Percentiles rank a stretch among this genome's conserved stretches.
Evolutionary conservation across 2,888 invertebrate genomes (phyloP).

Genomic region (Tenodera sinensis): DNA sequence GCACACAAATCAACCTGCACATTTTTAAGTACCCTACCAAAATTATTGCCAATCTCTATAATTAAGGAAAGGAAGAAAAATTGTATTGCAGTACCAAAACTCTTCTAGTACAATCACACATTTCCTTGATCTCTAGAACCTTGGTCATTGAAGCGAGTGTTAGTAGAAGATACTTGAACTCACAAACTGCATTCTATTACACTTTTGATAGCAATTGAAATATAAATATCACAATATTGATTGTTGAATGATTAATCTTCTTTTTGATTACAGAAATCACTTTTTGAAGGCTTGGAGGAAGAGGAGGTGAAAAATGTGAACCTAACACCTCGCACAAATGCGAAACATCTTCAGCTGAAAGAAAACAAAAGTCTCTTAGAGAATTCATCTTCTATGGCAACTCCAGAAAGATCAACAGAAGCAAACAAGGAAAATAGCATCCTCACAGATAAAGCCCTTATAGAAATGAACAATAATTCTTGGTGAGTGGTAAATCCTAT

Average conservation of each 20-base stretch:
- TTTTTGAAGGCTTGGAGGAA: slow-evolving; percentile 86
- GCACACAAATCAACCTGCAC: too few species aligned
- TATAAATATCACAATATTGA: too few species aligned
- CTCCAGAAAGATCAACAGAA: slow-evolving; percentile 29
- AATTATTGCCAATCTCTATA: too few species aligned
- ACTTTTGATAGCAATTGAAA: too few species aligned
- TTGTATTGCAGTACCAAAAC: too few species aligned
- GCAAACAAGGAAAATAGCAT: slow-evolving; percentile 40
- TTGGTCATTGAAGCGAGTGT: too few species aligned
- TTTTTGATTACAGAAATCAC: slow-evolving; percentile 54
- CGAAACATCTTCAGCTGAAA: slow-evolving; percentile 67
- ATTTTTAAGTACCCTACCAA: too few species aligned
- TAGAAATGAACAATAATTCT: not conserved
- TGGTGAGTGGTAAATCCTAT: not conserved
- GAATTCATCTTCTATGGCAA: not conserved
- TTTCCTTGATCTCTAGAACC: too few species aligned
- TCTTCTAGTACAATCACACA: too few species aligned
- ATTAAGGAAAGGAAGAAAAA: too few species aligned
- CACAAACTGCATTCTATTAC: too few species aligned
- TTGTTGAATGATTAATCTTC: not conserved
- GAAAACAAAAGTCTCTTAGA: not conserved
- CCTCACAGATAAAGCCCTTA: not conserved
- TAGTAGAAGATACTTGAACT: too few species aligned
- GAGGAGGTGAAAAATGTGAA: slow-evolving; percentile 18
- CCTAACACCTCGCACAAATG: slow-evolving; percentile 44